Evolutionary conservation across 53 echinoderm and acorn worm species (phyloP).

Genomic region (Patiria pectinifera): DNA sequence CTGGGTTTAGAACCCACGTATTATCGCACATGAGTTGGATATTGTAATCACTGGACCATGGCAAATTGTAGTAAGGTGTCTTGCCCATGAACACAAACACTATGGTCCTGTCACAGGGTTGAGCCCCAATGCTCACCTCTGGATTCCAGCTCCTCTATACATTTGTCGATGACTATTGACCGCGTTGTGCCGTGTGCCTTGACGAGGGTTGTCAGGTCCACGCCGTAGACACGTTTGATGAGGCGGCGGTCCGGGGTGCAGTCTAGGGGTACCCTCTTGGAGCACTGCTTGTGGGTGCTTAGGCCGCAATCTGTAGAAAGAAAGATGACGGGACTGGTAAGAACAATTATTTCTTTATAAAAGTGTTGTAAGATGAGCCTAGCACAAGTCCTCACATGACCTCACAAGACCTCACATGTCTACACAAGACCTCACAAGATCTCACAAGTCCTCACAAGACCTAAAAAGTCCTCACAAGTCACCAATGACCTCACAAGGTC

Average conservation of each 20-base stretch:
- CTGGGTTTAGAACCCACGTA: too few relatives aligned
- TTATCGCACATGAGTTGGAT: too few relatives aligned
- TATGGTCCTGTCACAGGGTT: neutral
- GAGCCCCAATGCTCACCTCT: conserved; percentile 72
- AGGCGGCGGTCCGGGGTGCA: conserved; percentile 90
- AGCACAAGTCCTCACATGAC: too few relatives aligned
- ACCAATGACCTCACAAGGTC: too few relatives aligned
- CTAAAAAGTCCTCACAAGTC: too few relatives aligned
- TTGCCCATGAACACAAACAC: neutral
- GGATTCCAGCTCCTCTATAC: conserved; percentile 86
- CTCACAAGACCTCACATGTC: too few relatives aligned
- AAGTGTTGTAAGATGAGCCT: too few relatives aligned
- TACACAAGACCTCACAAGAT: too few relatives aligned
- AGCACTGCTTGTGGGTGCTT: conserved; percentile 95
- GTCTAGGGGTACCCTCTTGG: conserved; percentile 88
- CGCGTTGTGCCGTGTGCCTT: conserved; percentile 89
- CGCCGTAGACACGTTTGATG: conserved; percentile 90
- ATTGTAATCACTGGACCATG: too few relatives aligned
- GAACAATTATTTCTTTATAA: too few relatives aligned
- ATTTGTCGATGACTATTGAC: conserved; percentile 88
- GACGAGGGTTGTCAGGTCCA: conserved; percentile 95
- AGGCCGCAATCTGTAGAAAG: conserved; percentile 85
- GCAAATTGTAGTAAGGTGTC: neutral
- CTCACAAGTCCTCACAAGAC: too few relatives aligned
- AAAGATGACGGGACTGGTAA: neutral